Percentiles rank a stretch among this genome's conserved stretches.
Conservation (phyloP, 2,888 invertebrate species). For the Sipha maydis region DNA sequence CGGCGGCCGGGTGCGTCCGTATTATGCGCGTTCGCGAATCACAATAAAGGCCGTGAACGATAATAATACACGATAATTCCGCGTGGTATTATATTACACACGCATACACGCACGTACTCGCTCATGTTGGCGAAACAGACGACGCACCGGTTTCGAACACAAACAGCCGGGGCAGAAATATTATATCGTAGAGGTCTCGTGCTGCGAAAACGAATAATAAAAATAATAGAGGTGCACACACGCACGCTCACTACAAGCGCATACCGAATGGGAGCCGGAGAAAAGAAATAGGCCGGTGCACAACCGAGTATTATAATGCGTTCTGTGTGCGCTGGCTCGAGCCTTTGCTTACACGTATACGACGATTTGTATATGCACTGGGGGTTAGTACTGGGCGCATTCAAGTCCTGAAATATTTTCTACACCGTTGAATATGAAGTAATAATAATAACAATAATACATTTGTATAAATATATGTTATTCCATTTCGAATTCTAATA, state of each 20-base stretch:
- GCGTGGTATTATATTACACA: background rate
- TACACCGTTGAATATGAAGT: background rate
- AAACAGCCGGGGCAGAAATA: conserved; percentile 9
- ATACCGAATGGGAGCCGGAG: conserved; percentile 4
- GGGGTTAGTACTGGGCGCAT: background rate
- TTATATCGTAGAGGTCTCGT: background rate
- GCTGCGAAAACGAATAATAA: conserved; percentile 47
- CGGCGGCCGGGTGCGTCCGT: too few relatives aligned
- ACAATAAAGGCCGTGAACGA: background rate
- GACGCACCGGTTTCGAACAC: conserved; percentile 1
- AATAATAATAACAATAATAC: too few relatives aligned
- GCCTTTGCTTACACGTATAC: background rate
- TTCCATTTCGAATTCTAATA: conserved; percentile 11
- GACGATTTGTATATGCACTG: too few relatives aligned
- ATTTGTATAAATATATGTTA: conserved; percentile 14
- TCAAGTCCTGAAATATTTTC: conserved; percentile 28
- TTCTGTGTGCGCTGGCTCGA: background rate
- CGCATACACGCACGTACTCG: too few relatives aligned
- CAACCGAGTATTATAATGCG: background rate
- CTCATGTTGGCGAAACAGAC: background rate
- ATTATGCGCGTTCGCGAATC: background rate
- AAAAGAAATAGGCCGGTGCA: conserved; percentile 40
- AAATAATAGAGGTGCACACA: background rate
- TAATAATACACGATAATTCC: background rate
- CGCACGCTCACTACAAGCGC: background rate